phyloP scores from a whole-genome alignment of 2,797 vertebrate genomes.

The Syndactyla subalaris region DNA sequence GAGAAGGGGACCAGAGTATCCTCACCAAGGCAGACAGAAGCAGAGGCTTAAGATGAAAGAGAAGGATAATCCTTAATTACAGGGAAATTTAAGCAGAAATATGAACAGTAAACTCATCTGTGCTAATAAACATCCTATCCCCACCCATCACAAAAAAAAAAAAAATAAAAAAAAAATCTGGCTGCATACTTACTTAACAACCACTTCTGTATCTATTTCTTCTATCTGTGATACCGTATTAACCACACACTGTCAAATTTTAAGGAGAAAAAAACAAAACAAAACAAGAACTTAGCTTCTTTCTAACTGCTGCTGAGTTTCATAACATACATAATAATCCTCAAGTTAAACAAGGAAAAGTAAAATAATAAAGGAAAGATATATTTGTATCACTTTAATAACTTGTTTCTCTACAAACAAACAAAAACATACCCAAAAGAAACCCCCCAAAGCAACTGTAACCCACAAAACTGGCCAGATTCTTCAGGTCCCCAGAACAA shows the following conservation, averaged over 20 bases:
- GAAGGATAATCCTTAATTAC: neutral
- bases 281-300: constrained; percentile 57
- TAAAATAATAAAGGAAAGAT: neutral
- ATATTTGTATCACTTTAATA: neutral
- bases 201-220: constrained; percentile 90
- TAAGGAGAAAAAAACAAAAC: constrained; percentile 23
- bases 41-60: neutral
- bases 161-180: neutral
- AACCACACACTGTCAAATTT: constrained; percentile 85
- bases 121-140: neutral
- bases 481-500: neutral
- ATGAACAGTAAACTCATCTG: neutral
- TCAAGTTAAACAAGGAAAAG: neutral
- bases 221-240: constrained; percentile 88
- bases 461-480: neutral
- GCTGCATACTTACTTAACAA: constrained; percentile 89
- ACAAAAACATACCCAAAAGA: neutral
- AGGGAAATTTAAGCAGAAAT: neutral
- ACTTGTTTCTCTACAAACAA: neutral
- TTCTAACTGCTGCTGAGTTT: neutral
- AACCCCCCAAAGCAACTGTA: neutral
- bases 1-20: neutral
- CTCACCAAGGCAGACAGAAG: neutral
- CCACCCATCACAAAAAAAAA: neutral
- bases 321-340: neutral